Conservation (phyloP, 2,797 vertebrate genomes). For the Columba guinea region DNA sequence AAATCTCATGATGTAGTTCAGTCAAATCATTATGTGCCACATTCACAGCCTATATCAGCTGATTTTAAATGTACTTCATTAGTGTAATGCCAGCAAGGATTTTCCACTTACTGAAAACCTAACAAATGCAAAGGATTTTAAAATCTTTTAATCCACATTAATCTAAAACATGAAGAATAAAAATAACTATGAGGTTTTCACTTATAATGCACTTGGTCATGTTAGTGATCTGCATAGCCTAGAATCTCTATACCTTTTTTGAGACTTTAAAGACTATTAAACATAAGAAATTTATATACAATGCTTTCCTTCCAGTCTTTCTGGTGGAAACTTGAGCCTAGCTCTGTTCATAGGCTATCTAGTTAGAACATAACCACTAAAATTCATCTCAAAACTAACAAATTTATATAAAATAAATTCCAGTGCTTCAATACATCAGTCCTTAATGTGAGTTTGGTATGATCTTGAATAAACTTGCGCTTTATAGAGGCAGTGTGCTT, state of each 20-base stretch:
- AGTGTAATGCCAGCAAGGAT: slow-evolving; percentile 1
- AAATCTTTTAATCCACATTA: neutral
- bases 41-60: neutral
- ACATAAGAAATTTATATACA: neutral
- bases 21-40: neutral
- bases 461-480: neutral
- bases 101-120: neutral
- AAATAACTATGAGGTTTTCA: neutral
- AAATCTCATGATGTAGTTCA: neutral
- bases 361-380: neutral
- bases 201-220: neutral
- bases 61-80: slow-evolving; percentile 23
- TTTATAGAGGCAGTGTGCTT: neutral
- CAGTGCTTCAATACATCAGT: neutral
- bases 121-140: neutral
- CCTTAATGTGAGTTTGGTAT: neutral
- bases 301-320: neutral
- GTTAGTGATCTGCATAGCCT: neutral
- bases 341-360: neutral
- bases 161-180: neutral
- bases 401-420: neutral
- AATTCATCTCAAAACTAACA: neutral
- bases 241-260: neutral
- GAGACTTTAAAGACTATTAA: neutral
- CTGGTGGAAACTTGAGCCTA: neutral